Evolutionary conservation across 2,888 invertebrate species (phyloP).

Genomic region (Ophonus ardosiacus): DNA sequence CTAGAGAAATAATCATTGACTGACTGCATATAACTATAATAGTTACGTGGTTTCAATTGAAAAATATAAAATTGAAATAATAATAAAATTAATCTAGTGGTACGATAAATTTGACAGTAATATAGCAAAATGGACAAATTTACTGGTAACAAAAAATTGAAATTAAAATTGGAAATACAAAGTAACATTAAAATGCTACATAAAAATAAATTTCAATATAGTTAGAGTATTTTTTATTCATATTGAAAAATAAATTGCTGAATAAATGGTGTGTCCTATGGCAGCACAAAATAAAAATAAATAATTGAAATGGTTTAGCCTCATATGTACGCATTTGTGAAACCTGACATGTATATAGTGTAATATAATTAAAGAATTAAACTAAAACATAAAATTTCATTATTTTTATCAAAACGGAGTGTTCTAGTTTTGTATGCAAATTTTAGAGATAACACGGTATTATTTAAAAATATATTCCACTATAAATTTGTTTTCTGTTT

Average conservation of each 20-base stretch:
- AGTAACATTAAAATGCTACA: background rate
- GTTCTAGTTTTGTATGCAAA: background rate
- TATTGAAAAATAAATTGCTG: background rate
- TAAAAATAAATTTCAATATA: background rate
- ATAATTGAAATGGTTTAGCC: background rate
- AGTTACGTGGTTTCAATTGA: too few species aligned
- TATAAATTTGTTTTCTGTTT: background rate
- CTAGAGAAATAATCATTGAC: too few species aligned
- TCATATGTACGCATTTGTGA: background rate
- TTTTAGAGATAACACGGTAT: background rate
- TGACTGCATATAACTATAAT: too few species aligned
- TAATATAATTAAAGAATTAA: background rate
- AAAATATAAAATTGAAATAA: too few species aligned
- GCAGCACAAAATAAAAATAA: background rate
- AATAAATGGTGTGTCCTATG: background rate
- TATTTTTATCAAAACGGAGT: background rate
- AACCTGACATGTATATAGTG: background rate
- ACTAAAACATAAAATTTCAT: background rate
- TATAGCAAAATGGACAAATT: background rate
- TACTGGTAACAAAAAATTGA: background rate
- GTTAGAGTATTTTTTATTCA: background rate
- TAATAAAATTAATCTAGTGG: too few species aligned
- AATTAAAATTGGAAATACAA: background rate
- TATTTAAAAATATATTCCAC: background rate
- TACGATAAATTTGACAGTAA: background rate